These are phyloP conservation scores for Caprella mutica DNA, from an alignment of 2,888 invertebrate genomes.

Conservation along the genomic window DNA sequence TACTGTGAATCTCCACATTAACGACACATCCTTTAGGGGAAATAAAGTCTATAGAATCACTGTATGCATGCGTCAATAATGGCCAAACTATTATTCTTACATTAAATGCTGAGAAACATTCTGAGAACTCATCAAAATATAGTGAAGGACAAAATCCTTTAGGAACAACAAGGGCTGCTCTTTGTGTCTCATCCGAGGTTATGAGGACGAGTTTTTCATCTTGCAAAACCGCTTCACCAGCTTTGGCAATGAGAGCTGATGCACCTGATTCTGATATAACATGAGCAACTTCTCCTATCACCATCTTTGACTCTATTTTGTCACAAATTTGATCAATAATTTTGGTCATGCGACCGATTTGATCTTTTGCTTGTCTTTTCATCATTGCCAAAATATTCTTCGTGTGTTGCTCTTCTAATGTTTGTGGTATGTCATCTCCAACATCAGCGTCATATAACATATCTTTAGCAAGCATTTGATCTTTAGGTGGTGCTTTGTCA, in stretches of 20 bases:
- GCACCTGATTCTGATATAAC: conserved; percentile 14
- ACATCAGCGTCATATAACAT: conserved; percentile 12
- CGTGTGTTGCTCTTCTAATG: not conserved
- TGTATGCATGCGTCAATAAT: conserved; percentile 19
- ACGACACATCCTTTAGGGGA: conserved; percentile 10
- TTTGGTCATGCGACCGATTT: conserved; percentile 12
- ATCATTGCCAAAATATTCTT: conserved; percentile 13
- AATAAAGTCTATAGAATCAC: not conserved
- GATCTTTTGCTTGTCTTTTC: conserved; percentile 6
- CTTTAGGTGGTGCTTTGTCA: conserved; percentile 8
- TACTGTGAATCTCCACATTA: conserved; percentile 1
- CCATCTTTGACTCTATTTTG: conserved; percentile 3
- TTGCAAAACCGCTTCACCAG: conserved; percentile 9
- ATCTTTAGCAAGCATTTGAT: not conserved
- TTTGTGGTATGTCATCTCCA: not conserved
- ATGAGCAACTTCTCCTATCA: conserved; percentile 15
- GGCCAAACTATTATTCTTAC: conserved; percentile 23
- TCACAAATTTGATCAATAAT: conserved; percentile 13
- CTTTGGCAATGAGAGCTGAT: conserved; percentile 13
- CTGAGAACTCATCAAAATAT: conserved; percentile 1
- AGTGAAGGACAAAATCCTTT: conserved; percentile 15
- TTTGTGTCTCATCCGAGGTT: conserved; percentile 2
- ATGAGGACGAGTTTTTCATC: conserved; percentile 5
- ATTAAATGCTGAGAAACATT: conserved; percentile 11
- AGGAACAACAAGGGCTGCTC: conserved; percentile 16